Evolutionary conservation across 2,113 vertebrate species (phyloP), one percentile per base, ranked within the genome.

Genomic region (Mesocricetus auratus): DNA sequence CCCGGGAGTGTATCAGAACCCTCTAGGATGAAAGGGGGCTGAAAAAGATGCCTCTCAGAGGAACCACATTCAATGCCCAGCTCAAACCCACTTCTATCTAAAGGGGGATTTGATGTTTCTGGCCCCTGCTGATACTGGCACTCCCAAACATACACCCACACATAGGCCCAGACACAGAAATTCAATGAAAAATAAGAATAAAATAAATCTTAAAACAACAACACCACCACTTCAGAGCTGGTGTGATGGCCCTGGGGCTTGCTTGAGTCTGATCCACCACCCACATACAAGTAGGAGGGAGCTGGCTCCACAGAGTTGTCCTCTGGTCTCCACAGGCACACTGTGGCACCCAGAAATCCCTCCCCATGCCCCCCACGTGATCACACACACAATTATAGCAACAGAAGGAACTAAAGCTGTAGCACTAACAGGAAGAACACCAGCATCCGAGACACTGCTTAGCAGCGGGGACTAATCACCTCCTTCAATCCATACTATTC

Each of bases 401-500:
- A 6, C 4, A 45, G 19, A 12, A 81, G 39, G 22, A 16, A 50
- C 47, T 60, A 71, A 71, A 96, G 62, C 9, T 0, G 7, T 45
- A 94, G 42, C 1, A n/a, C 62, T 93, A 58, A 69, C 47, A 90
- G 4, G 17, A 75, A 94, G 33, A 36, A 56, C 39, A 60, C 29
- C 13, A 33, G 29, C 22, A 33, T 47, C 77, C 53, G 17, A 58
- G 94, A 77, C 60, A 71, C 29, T 90, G 75, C 88, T 82, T 56
- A 94, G 66, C 91, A 78, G 66, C 85, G 62, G 69, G 68, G 73
- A 95, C 66, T 92, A 94, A 95, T 85, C 82, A 90, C 47, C 68
- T 93, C 56, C 15, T 94, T 89, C 5, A 3, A 94, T 83, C 68
- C 83, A 83, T 33, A 93, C 64, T 53, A 87, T 90, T 91, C 91